These are phyloP conservation scores for Hedychridium roseum DNA, from an alignment of 2,888 invertebrate species.

Conservation along the genomic window DNA sequence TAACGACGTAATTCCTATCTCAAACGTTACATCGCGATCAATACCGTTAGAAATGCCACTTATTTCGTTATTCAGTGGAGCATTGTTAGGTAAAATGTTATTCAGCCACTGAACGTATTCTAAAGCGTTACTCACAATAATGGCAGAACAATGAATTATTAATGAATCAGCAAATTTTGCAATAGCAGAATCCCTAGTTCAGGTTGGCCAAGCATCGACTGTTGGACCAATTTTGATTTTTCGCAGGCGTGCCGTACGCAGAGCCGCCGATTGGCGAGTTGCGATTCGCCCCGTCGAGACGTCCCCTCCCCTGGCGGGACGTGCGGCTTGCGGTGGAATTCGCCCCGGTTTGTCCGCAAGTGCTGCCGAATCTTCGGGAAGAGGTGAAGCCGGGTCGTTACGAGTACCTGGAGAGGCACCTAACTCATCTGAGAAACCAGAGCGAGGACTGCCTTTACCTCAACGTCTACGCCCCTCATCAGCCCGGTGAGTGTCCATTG, in stretches of 20 bases:
- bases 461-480: conserved; percentile 88
- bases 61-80: no score
- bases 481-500: conserved; percentile 68
- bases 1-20: neutral
- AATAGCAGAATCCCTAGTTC: no score
- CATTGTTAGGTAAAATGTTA: no score
- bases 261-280: conserved; percentile 78
- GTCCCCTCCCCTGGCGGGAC: conserved; percentile 82
- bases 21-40: no score
- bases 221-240: no score
- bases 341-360: conserved; percentile 88
- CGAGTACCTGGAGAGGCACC: conserved; percentile 76
- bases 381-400: conserved; percentile 72
- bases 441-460: conserved; percentile 91
- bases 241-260: conserved; percentile 78
- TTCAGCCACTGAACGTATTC: no score
- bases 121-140: no score
- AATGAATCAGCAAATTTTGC: no score
- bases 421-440: conserved; percentile 75
- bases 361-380: conserved; percentile 73
- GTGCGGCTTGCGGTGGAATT: conserved; percentile 75
- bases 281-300: conserved; percentile 87
- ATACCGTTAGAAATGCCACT: no score
- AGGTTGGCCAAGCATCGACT: no score
- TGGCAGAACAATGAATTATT: no score